These are phyloP conservation scores for Falco peregrinus DNA, from an alignment of 2,797 vertebrate genomes.

Conservation along the genomic window DNA sequence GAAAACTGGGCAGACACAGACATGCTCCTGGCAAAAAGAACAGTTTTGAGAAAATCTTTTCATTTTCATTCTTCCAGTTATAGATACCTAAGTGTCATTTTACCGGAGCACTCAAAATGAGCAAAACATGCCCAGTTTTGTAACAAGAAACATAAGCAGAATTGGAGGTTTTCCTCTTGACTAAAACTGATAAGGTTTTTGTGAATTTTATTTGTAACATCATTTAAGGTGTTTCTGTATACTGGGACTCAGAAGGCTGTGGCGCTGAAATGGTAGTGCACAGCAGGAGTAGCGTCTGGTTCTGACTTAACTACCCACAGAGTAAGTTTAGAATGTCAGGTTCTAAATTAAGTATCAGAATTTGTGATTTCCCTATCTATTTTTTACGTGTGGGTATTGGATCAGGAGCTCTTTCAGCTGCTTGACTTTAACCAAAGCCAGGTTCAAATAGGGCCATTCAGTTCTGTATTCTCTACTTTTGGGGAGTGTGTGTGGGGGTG, in stretches of 20 bases:
- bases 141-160: not conserved
- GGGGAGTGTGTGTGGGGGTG: not conserved
- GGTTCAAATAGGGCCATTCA: not conserved
- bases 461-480: not conserved
- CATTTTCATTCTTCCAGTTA: not conserved
- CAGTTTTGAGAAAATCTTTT: not conserved
- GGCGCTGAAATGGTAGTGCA: not conserved
- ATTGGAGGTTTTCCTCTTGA: not conserved
- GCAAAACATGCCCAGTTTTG: not conserved
- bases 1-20: not conserved
- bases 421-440: conserved; percentile 37
- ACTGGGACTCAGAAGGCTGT: not conserved
- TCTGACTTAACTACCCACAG: not conserved
- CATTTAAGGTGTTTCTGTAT: not conserved
- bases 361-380: conserved; percentile 43
- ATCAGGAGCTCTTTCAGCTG: conserved; percentile 21
- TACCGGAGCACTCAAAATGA: not conserved
- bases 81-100: not conserved
- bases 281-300: not conserved
- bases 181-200: not conserved
- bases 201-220: not conserved
- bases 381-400: conserved; percentile 29
- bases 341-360: conserved; percentile 55
- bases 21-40: not conserved
- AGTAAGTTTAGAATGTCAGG: conserved; percentile 50